Conservation (phyloP, 1,140 invertebrate genomes). For the Cepaea nemoralis region DNA sequence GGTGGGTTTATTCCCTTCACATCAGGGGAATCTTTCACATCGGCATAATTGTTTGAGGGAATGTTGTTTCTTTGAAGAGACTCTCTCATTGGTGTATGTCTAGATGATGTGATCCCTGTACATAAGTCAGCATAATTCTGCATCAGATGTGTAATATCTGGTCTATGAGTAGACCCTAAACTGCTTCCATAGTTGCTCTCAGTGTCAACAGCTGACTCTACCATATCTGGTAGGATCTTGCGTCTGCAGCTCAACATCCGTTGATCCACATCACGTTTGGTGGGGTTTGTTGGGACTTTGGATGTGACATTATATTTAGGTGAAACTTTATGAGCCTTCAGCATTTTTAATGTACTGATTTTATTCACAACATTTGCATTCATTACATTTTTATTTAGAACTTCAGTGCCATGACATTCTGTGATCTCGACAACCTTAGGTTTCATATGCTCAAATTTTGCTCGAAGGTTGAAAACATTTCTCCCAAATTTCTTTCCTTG, state of each 20-base stretch:
- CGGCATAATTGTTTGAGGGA: background rate
- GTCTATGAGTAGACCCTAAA: too few relatives aligned
- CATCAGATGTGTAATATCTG: too few relatives aligned
- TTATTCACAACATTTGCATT: background rate
- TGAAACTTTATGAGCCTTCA: background rate
- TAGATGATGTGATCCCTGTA: background rate
- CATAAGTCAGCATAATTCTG: too few relatives aligned
- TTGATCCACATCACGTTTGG: too few relatives aligned
- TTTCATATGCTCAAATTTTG: background rate
- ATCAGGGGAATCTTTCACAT: background rate
- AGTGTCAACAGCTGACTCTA: background rate
- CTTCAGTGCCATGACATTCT: background rate
- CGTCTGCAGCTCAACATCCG: background rate
- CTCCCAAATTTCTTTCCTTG: background rate
- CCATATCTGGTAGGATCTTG: background rate
- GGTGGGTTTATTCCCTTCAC: background rate
- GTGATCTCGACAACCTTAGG: background rate
- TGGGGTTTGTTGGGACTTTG: too few relatives aligned
- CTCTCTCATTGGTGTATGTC: background rate
- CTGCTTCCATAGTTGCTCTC: too few relatives aligned
- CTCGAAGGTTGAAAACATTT: background rate
- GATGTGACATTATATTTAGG: too few relatives aligned
- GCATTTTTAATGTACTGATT: background rate
- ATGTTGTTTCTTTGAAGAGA: background rate
- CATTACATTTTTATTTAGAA: background rate